These are phyloP conservation scores for Poecilia wingei DNA, from an alignment of 2,797 vertebrate species.

Conservation along the genomic window DNA sequence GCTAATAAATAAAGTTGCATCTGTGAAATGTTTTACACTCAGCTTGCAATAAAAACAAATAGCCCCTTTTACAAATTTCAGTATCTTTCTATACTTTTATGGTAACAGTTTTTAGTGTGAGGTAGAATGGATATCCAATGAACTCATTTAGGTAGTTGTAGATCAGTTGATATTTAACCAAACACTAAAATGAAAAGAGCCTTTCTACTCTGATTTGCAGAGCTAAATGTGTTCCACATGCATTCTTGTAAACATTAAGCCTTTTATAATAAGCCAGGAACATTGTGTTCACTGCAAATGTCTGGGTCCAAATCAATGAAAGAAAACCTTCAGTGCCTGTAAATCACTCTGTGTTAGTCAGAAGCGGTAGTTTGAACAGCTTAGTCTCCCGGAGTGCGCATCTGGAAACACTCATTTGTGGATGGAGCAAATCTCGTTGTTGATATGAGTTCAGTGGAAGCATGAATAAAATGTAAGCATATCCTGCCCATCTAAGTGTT, in stretches of 20 bases:
- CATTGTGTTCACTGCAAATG: constrained; percentile 50
- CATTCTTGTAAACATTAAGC: constrained; percentile 74
- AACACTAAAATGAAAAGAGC: constrained; percentile 4
- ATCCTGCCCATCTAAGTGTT: constrained; percentile 17
- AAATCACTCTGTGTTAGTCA: constrained; percentile 2
- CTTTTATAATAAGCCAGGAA: constrained; percentile 68
- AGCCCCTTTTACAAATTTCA: neutral
- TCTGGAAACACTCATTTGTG: neutral
- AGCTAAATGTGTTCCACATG: constrained; percentile 53
- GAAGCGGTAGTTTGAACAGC: constrained; percentile 9
- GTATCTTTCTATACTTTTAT: neutral
- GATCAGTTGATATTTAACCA: constrained; percentile 2
- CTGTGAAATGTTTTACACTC: neutral
- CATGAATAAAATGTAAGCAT: constrained; percentile 10
- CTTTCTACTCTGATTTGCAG: constrained; percentile 22
- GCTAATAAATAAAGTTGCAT: neutral
- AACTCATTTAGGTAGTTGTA: neutral
- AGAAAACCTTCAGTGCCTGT: constrained; percentile 34
- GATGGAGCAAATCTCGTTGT: neutral
- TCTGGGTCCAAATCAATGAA: constrained; percentile 30
- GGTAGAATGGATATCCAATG: neutral
- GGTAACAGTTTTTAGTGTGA: neutral
- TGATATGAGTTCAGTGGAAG: neutral
- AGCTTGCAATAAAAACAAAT: neutral
- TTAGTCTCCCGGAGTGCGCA: neutral